Base-by-base conservation (phyloP, 2,888 invertebrate genomes). In the Muscina levida region DNA sequence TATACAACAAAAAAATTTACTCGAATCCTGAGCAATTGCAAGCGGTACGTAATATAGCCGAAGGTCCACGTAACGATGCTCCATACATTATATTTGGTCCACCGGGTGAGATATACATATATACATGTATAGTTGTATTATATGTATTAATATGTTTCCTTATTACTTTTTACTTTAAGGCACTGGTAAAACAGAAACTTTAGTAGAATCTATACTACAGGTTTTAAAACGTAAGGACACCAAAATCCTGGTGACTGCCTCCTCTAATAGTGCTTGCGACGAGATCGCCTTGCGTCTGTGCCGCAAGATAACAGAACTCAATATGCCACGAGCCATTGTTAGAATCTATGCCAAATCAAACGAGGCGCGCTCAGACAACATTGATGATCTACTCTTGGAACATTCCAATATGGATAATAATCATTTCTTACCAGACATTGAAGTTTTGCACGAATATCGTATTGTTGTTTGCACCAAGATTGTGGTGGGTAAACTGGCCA, bases 11-110 rank as follows among this genome's bases (percentile, higher is more conserved):
- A 24, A 24, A 48, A 1, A 90, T 95, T 39, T 89, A 87, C 53
- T 83, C 84, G 0, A 95, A 95, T 89, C 84, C 87, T 0, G 92
- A 94, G 84, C 95, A 95, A 85, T 90, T 91, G 82, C 91, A 91
- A 66, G 95, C 95, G 0, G 94, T 97, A 0, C 87, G 91, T 67
- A 93, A 94, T 84, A 95, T 95, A 62, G 85, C 95, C 1, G 91
- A 92, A 26, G 93, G 92, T n/a, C 92, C 93, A 1, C 91, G 93
- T 0, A 91, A 92, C 4, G 92, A 92, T 0, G 92, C 92, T 0
- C 97, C 97, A 0, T 97, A 96, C 86, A 93, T 97, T 42, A 92
- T 97, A 53, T 97, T 95, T 90, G 97, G 97, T 1, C 97, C 97
- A 17, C 96, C 97, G 24, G 97, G 96, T 67, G 8, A 31, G 31